Percentiles rank a stretch among this genome's conserved stretches.
Evolutionary conservation across 2,888 invertebrate genomes (phyloP).

Genomic region (Saturnia japonica): DNA sequence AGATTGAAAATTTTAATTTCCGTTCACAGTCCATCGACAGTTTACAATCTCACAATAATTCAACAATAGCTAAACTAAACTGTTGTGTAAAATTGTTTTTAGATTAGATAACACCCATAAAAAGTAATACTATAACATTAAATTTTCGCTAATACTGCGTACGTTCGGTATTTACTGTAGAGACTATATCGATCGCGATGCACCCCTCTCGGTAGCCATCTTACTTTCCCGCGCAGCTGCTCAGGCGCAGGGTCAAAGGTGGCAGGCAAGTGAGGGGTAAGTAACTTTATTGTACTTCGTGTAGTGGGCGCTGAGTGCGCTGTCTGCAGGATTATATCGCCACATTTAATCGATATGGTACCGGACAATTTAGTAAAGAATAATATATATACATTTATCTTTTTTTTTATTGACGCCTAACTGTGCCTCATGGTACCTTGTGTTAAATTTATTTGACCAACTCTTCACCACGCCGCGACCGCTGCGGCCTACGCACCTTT

Average conservation of each 20-base stretch:
- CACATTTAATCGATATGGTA: slow-evolving; percentile 55
- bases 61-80: no score
- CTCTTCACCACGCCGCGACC: no score
- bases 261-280: slow-evolving; percentile 52
- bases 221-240: slow-evolving; percentile 69
- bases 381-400: neutral
- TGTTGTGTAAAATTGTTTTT: no score
- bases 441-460: no score
- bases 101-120: neutral
- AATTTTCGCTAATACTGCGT: slow-evolving; percentile 20
- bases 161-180: slow-evolving; percentile 14
- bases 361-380: slow-evolving; percentile 23
- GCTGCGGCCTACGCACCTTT: no score
- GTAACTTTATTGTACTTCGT: slow-evolving; percentile 57
- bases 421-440: no score
- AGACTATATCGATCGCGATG: slow-evolving; percentile 65
- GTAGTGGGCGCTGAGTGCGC: slow-evolving; percentile 62
- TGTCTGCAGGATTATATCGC: slow-evolving; percentile 59
- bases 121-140: slow-evolving; percentile 11
- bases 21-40: no score
- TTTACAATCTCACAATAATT: no score
- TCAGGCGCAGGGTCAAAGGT: slow-evolving; percentile 76
- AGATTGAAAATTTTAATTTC: no score
- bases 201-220: slow-evolving; percentile 67
- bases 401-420: no score